Evolutionary conservation across 92 coral and sea anemone species (phyloP).

Genomic region (Porites lobata): DNA sequence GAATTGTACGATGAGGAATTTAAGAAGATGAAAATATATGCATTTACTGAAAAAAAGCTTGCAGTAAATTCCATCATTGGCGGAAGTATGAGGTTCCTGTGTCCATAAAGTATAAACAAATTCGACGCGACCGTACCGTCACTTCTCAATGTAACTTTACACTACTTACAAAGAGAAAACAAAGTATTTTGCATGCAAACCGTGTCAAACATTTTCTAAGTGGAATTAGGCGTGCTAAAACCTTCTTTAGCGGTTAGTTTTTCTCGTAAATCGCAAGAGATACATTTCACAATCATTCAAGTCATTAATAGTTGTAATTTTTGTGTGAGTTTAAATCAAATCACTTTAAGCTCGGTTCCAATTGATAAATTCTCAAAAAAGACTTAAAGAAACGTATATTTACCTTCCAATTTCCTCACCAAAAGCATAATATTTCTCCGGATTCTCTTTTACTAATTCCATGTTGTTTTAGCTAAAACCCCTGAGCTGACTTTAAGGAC

Average conservation of each 20-base stretch:
- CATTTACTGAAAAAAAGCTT: neutral
- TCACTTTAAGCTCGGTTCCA: neutral
- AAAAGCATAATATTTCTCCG: conserved; percentile 80
- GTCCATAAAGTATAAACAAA: no score
- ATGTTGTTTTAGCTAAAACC: conserved; percentile 24
- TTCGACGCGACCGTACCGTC: no score
- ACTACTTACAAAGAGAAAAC: no score
- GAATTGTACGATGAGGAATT: neutral
- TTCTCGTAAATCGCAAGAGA: neutral
- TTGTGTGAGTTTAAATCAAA: neutral
- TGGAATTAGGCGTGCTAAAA: neutral
- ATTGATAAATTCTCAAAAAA: neutral
- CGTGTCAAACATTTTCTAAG: neutral
- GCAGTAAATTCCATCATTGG: no score
- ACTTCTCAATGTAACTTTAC: no score
- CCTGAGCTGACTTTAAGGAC: neutral
- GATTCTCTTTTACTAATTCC: conserved; percentile 86
- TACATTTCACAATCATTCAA: conserved; percentile 8
- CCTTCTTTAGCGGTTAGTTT: neutral
- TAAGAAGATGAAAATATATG: neutral
- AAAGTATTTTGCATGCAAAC: neutral
- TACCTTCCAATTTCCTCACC: conserved; percentile 90
- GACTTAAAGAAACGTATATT: neutral
- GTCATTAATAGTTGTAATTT: neutral
- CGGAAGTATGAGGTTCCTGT: no score